phyloP scores from a whole-genome alignment of 2,888 invertebrate genomes.

The Acleris holmiana region DNA sequence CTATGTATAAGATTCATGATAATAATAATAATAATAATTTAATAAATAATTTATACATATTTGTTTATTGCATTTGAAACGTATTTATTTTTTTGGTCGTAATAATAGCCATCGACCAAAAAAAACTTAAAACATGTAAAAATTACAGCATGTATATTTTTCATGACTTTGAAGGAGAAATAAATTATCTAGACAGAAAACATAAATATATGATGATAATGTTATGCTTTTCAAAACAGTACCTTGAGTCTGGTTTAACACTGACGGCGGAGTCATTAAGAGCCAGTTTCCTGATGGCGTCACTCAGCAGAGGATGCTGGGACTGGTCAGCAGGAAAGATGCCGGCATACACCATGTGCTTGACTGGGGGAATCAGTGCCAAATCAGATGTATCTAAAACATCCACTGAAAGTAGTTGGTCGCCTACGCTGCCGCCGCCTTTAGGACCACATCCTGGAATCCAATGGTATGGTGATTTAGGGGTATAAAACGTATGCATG shows the following conservation, averaged over 20 bases:
- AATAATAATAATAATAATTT: too few species aligned
- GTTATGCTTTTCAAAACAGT: background rate
- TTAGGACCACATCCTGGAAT: constrained; percentile 73
- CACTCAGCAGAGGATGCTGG: constrained; percentile 88
- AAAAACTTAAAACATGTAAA: too few species aligned
- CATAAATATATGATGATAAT: too few species aligned
- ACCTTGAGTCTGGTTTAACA: constrained; percentile 93
- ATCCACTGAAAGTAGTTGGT: constrained; percentile 66
- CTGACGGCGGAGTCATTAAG: constrained; percentile 97
- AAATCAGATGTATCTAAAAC: constrained; percentile 50
- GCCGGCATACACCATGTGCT: constrained; percentile 81
- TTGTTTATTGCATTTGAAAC: too few species aligned
- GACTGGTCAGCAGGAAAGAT: constrained; percentile 96
- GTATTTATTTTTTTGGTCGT: too few species aligned
- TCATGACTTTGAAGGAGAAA: too few species aligned
- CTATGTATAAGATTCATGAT: too few species aligned
- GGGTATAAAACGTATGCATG: background rate
- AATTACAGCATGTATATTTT: too few species aligned
- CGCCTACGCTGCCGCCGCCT: constrained; percentile 76
- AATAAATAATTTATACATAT: too few species aligned
- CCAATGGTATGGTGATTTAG: background rate
- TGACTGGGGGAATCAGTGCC: constrained; percentile 57
- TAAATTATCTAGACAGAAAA: too few species aligned
- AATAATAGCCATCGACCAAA: too few species aligned
- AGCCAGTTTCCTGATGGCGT: constrained; percentile 95